These are phyloP conservation scores for Urocitellus parryii DNA, from an alignment of 2,113 vertebrate genomes.

Conservation along the genomic window DNA sequence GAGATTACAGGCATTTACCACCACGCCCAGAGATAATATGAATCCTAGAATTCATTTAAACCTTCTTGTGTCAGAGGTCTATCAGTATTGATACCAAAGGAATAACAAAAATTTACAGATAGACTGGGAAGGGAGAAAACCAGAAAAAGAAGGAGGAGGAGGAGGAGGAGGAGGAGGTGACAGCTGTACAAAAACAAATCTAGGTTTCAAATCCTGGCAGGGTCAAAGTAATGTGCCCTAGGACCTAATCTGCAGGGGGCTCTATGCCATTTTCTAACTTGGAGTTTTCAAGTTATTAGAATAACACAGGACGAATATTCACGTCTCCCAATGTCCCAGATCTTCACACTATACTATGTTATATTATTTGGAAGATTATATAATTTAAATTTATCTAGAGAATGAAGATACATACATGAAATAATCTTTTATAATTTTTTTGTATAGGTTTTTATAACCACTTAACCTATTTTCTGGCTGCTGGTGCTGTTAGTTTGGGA, in stretches of 20 bases:
- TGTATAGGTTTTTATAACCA: conserved; percentile 72
- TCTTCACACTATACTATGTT: not conserved
- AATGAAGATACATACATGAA: conserved; percentile 39
- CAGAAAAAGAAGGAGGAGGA: not conserved
- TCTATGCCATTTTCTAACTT: not conserved
- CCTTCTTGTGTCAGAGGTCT: not conserved
- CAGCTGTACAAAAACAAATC: conserved; percentile 26
- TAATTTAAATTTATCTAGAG: conserved; percentile 35
- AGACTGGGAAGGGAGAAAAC: not conserved
- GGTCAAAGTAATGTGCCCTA: not conserved
- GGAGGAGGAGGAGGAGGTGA: not conserved
- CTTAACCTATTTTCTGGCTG: conserved; percentile 76
- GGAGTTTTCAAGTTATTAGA: not conserved
- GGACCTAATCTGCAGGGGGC: not conserved
- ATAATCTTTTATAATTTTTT: conserved; percentile 74
- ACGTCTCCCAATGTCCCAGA: not conserved
- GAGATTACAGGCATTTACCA: no score
- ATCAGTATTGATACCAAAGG: not conserved
- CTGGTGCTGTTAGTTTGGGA: conserved; percentile 71
- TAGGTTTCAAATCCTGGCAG: not conserved
- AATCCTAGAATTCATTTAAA: conserved; percentile 39
- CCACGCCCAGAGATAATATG: not conserved
- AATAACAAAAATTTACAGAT: conserved; percentile 39
- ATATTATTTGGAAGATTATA: not conserved
- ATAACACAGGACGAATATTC: not conserved